phyloP scores from a whole-genome alignment of 2,888 invertebrate genomes.

The Limnephilus rhombicus region DNA sequence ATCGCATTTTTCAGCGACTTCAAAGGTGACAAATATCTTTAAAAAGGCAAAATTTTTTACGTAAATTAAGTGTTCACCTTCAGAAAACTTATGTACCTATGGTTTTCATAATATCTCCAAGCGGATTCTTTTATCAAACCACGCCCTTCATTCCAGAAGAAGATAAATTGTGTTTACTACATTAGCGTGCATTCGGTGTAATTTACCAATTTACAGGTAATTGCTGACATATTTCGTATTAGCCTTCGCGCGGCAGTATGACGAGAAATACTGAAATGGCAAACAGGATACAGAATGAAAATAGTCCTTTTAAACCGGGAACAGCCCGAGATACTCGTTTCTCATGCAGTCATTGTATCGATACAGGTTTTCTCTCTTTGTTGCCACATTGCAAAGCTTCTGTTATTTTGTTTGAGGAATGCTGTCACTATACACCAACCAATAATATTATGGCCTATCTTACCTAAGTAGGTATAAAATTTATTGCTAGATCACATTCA shows the following conservation, averaged over 20 bases:
- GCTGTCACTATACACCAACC: not conserved
- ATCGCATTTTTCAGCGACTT: not conserved
- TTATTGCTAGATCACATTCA: no score
- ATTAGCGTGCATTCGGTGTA: not conserved
- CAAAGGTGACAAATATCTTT: not conserved
- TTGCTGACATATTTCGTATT: not conserved
- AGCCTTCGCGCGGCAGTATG: not conserved
- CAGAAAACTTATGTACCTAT: not conserved
- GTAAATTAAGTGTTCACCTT: not conserved
- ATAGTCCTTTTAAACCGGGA: not conserved
- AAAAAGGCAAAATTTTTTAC: no score
- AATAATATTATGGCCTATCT: not conserved
- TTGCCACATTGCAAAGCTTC: not conserved
- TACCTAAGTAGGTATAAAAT: no score
- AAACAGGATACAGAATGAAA: slow-evolving; percentile 24
- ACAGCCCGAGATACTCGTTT: not conserved
- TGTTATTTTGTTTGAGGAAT: not conserved
- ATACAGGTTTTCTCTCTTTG: slow-evolving; percentile 12
- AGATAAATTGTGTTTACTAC: not conserved
- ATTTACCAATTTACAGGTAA: not conserved
- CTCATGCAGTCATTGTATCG: not conserved
- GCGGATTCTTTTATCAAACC: not conserved
- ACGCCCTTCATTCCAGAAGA: not conserved
- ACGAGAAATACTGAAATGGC: not conserved
- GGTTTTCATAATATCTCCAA: not conserved